Evolutionary conservation across 2,797 vertebrate genomes (phyloP), one percentile per base, ranked within the genome.

Genomic region (Protonibea diacanthus): DNA sequence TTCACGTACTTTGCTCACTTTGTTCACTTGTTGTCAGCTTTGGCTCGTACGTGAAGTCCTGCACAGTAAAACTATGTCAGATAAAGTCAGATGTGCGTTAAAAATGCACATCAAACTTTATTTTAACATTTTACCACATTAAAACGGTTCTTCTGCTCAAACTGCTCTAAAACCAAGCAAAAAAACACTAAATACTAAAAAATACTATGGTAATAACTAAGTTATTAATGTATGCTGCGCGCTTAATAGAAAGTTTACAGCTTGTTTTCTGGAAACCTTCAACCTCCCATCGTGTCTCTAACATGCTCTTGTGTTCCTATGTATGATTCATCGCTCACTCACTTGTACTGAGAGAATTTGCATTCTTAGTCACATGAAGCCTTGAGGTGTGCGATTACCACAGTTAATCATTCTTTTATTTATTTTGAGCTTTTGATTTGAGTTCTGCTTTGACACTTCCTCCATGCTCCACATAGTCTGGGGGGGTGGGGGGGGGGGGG

Each of bases 1-100:
- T 25, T 84, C 80, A 52, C 80, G 51, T 47, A 42, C 70, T 81
- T 76, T 80, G 63, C 61, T 79, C 80, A 78, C 73, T 87, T 90
- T 81, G 76, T 85, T 66, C 44, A 17, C 33, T 38, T 79, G 75
- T 56, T 78, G 81, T 80, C 86, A 70, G 29, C 70, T 61, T 58
- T 65, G 62, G 44, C 27, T 38, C 12, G 7, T 9, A 33, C 33
- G 4, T 3, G 14, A 0, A 21, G 17, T 29, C 27, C 48, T 11
- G 5, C 38, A 60, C 5, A 70, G 57, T 23, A 45, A 27, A 63
- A 8, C 38, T 0, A 13, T 63, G 17, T 66, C 1, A n/a, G 53
- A 42, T 29, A 1, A 17, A 47, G 11, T 18, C 18, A 57, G n/a
- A 21, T 20, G 12, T 18, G 53, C 5, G n/a, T 29, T 14, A 18